Evolutionary conservation across 1,140 invertebrate genomes (phyloP).

Genomic region (Archivesica marissinica): DNA sequence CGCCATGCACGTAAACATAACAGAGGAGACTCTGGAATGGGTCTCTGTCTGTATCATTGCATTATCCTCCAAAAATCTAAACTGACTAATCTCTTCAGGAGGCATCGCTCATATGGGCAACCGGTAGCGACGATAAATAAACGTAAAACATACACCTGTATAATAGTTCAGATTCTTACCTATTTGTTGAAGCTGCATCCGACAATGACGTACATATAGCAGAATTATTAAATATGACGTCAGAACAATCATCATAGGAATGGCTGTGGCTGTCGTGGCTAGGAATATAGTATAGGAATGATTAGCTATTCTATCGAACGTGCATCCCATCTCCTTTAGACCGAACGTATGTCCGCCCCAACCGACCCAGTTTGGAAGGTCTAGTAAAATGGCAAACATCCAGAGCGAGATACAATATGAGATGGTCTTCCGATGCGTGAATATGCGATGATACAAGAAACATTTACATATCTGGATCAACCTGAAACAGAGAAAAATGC

Average conservation of each 20-base stretch:
- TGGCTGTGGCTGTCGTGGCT: slow-evolving; percentile 15
- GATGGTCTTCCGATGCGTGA: slow-evolving; percentile 41
- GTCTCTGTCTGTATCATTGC: no score
- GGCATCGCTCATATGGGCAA: no score
- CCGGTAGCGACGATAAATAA: no score
- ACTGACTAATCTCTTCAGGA: no score
- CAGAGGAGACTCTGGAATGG: no score
- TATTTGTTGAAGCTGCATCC: slow-evolving; percentile 16
- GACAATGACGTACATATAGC: slow-evolving; percentile 32
- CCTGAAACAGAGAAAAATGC: slow-evolving; percentile 57
- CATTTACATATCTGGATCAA: slow-evolving; percentile 47
- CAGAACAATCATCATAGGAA: slow-evolving; percentile 51
- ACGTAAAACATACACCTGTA: no score
- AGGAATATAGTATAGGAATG: slow-evolving; percentile 53
- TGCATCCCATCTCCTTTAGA: slow-evolving; percentile 59
- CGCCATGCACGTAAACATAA: no score
- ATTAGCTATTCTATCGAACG: slow-evolving; percentile 51
- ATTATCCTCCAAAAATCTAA: no score
- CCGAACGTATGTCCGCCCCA: slow-evolving; percentile 59
- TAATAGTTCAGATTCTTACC: no score
- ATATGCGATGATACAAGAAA: slow-evolving; percentile 45
- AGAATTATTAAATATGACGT: slow-evolving; percentile 39
- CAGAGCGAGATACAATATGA: slow-evolving; percentile 43
- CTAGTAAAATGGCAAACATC: slow-evolving; percentile 10
- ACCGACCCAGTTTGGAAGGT: slow-evolving; percentile 56